Evolutionary conservation across 2,113 vertebrate genomes (phyloP), one percentile per base, ranked within the genome.

Genomic region (Sula dactylatra): DNA sequence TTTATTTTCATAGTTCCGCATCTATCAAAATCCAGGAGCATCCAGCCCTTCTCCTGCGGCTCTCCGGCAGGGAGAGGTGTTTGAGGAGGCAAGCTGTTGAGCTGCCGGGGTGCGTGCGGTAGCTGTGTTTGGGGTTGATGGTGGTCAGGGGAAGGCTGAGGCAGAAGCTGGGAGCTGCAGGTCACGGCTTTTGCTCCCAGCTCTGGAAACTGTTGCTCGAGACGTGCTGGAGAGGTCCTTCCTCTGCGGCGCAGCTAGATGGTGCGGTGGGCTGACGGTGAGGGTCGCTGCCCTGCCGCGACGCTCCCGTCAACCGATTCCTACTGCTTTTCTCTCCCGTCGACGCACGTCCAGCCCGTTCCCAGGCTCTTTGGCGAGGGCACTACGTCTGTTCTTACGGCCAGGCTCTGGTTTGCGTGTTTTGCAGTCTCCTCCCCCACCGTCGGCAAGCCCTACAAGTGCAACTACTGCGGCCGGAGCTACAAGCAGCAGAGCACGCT

Each of bases 401-500:
- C 82, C 52, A 22, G 76, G 73, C 52, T 81, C 82, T 20, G 58
- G 29, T 93, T 61, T 62, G 55, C 62, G 31, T 90, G 40, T 95
- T 76, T 91, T 74, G 18, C 98, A 99, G 99, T 99, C 95, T 98
- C 99, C 90, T 99, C 99, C 91, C 99, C 98, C 67, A 99, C 99
- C 3, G 99, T 99, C 40, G 99, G 99, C 89, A 99, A 99, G 88
- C 99, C 99, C 96, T 99, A 99, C 97, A 99, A 99, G 98, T 99
- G 99, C 98, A 99, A 98, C 98, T 99, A 98, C 98, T 99, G 99
- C 27, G 99, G 99, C 84, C 99, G 99, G 58, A 99, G 99, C 98
- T 99, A 99, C 98, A 99, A 99, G 95, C 99, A 99, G 97, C 99
- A 99, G 96, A 99, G 98, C 94, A 99, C 99, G 69, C 96, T 99